Base-by-base conservation (phyloP, 2,113 vertebrate species). In the Taxidea taxus region DNA sequence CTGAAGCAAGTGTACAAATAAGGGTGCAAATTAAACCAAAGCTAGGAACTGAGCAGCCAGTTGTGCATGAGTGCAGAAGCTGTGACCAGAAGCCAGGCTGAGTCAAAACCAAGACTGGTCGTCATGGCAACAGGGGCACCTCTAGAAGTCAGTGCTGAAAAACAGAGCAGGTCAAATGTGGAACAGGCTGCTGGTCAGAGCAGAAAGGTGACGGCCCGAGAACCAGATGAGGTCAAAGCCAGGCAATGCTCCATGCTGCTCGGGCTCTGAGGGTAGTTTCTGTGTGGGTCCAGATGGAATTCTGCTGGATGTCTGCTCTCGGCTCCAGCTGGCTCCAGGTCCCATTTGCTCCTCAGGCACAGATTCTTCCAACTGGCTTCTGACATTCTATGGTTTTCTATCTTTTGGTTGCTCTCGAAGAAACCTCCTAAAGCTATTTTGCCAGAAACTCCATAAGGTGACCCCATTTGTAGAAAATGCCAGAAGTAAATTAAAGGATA, bases 381-480 rank as follows among this genome's bases (percentile, higher is more conserved):
- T 87, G 56, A 88, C 64, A 20, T 37, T 92, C 95, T 85, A 47
- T 62, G 51, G 70, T 75, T 97, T 96, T 90, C 87, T 96, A 58
- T 87, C 90, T 95, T 91, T 97, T 92, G 90, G 92, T 97, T 88
- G 90, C 80, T 94, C 39, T 94, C 2, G 13, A 92, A 97, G 75
- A 95, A 96, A 70, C 11, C n/a, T 94, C 70, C 60, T 51, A 68
- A 84, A 92, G 47, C 81, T 91, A 13, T 89, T 90, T 84, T 97
- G 89, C 94, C 90, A 94, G 92, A 81, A 97, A 39, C 60, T 96
- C 47, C 58, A 84, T 96, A 93, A 97, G 85, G 87, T 98, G 96
- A 98, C 92, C 92, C 27, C 58, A 88, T 94, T 96, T 97, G 49
- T 91, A 90, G 88, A 96, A 97, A 96, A 95, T 92, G 84, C 44